phyloP scores from a whole-genome alignment of 2,888 invertebrate species.

The Cheilosia urbana region DNA sequence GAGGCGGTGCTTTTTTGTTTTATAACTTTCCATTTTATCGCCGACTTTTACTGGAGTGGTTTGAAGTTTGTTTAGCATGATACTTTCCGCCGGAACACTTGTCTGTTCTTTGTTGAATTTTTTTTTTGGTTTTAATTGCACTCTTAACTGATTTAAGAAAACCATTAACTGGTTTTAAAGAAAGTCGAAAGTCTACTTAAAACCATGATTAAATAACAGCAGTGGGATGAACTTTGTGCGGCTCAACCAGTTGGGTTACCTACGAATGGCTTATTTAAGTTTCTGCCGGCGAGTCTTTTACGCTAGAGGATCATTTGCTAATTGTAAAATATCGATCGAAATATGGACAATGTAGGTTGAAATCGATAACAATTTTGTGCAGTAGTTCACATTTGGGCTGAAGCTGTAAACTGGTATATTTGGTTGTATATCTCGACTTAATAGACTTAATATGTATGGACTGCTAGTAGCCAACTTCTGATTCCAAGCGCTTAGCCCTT shows the following conservation, averaged over 20 bases:
- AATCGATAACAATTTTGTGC: no score
- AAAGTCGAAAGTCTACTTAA: slow-evolving; percentile 56
- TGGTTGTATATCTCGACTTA: no score
- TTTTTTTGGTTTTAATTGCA: slow-evolving; percentile 13
- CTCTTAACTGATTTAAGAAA: slow-evolving; percentile 30
- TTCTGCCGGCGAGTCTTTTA: background rate
- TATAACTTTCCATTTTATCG: slow-evolving; percentile 41
- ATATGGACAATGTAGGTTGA: no score
- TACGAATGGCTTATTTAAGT: background rate
- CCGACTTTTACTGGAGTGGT: slow-evolving; percentile 21
- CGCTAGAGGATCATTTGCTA: background rate
- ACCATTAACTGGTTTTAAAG: slow-evolving; percentile 45
- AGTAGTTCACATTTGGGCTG: no score
- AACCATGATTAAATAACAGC: slow-evolving; percentile 32
- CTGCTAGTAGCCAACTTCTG: no score
- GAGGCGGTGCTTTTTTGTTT: background rate
- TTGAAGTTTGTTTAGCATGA: slow-evolving; percentile 12
- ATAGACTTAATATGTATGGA: no score
- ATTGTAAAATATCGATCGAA: no score
- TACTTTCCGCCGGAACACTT: slow-evolving; percentile 6
- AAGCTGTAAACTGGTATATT: no score
- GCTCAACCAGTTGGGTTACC: background rate
- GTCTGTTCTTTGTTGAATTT: slow-evolving; percentile 28
- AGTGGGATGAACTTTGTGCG: slow-evolving; percentile 4
- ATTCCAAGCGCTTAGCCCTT: no score